A percentile compares a stretch with the other conserved stretches of the same genome.
phyloP scores from a whole-genome alignment of 2,113 vertebrate genomes.

The Alosa alosa region DNA sequence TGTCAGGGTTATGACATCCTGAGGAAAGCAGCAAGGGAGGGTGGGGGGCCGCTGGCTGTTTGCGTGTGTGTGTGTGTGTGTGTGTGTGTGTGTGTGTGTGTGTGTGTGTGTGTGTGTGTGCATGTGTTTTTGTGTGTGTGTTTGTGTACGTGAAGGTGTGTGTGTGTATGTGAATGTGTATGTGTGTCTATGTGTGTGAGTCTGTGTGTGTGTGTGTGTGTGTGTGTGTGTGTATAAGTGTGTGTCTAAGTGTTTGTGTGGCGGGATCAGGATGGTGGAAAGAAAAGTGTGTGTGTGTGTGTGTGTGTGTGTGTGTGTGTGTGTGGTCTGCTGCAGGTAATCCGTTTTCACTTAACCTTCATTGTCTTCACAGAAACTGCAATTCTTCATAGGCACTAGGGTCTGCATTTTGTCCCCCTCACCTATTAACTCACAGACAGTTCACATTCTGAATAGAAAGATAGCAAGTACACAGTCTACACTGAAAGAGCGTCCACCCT shows the following conservation, averaged over 20 bases:
- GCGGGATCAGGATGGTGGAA: no score
- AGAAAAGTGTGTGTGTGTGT: background rate
- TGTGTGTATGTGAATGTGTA: background rate
- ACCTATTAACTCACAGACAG: background rate
- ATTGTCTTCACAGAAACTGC: background rate
- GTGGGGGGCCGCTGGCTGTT: background rate
- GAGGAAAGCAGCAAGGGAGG: background rate
- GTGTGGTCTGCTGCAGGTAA: background rate
- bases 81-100: background rate
- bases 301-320: background rate
- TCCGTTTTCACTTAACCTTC: background rate
- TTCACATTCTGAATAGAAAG: background rate
- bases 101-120: background rate
- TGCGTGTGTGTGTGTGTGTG: conserved; percentile 8
- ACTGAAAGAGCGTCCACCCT: background rate
- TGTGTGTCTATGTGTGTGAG: background rate
- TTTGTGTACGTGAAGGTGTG: background rate
- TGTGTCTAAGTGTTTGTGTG: background rate
- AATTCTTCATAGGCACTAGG: background rate
- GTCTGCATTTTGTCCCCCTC: background rate
- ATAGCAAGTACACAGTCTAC: background rate
- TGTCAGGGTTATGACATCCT: no score
- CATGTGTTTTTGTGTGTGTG: background rate
- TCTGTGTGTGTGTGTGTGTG: no score
- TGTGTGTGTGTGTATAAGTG: background rate